phyloP scores from a whole-genome alignment of 2,797 vertebrate species.

The Saguinus oedipus region DNA sequence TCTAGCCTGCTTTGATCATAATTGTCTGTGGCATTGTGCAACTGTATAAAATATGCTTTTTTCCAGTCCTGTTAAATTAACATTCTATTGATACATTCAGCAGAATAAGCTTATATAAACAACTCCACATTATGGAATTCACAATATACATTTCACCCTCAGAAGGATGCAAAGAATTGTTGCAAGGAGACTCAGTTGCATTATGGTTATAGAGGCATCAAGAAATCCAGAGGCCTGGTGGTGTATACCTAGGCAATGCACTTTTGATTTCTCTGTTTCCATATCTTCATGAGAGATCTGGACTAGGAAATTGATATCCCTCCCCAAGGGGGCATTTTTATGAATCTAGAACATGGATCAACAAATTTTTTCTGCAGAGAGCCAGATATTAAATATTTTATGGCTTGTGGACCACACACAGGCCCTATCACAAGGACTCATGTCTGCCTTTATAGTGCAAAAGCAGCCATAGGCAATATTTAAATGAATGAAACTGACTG shows the following conservation, averaged over 20 bases:
- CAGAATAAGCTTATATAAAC: not conserved
- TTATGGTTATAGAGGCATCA: not conserved
- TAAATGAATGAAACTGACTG: not conserved
- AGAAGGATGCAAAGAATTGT: not conserved
- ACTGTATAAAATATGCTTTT: not conserved
- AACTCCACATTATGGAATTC: not conserved
- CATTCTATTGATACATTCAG: not conserved
- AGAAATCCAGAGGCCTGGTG: not conserved
- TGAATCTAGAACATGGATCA: constrained; percentile 11
- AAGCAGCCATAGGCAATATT: not conserved
- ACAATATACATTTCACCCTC: not conserved
- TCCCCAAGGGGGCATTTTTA: not conserved
- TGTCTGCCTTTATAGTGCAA: not conserved
- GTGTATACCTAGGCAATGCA: not conserved
- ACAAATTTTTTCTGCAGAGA: not conserved
- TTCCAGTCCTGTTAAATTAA: not conserved
- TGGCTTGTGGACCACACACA: not conserved
- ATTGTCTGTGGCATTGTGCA: not conserved
- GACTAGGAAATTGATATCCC: constrained; percentile 10
- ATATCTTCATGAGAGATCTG: not conserved
- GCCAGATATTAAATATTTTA: constrained; percentile 29
- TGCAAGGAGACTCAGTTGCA: not conserved
- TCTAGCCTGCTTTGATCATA: not conserved
- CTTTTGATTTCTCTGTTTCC: not conserved
- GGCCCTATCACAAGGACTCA: not conserved